phyloP scores from a whole-genome alignment of 2,888 invertebrate genomes.

The Ennomos quercinarius region DNA sequence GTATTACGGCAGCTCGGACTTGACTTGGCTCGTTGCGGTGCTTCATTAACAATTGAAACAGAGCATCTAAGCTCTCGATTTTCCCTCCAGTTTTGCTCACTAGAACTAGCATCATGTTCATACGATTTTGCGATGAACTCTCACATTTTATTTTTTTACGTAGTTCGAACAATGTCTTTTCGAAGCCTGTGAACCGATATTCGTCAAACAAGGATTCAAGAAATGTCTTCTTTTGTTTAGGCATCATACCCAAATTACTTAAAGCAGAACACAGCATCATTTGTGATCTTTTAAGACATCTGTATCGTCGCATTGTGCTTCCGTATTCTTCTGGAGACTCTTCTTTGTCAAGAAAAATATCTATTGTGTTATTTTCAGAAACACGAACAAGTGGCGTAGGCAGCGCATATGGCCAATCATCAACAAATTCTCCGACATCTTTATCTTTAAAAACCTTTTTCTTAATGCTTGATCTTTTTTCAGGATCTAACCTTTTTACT shows the following conservation, averaged over 20 bases:
- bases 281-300: no score
- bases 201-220: conserved; percentile 60
- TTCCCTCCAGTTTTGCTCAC: conserved; percentile 67
- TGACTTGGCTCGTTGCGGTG: conserved; percentile 62
- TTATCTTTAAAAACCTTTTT: conserved; percentile 62
- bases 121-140: conserved; percentile 54
- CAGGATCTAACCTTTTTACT: conserved; percentile 51
- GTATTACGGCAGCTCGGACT: conserved; percentile 59
- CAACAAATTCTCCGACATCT: conserved; percentile 45
- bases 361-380: neutral
- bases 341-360: conserved; percentile 10
- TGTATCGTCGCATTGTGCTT: no score
- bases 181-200: conserved; percentile 61
- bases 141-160: conserved; percentile 49
- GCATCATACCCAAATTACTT: no score
- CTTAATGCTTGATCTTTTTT: conserved; percentile 53
- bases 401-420: conserved; percentile 53
- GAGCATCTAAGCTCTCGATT: conserved; percentile 46
- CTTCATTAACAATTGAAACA: conserved; percentile 51
- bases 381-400: conserved; percentile 25
- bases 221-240: conserved; percentile 36
- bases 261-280: no score
- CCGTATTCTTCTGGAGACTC: neutral
- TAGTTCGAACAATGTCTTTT: conserved; percentile 57
- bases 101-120: conserved; percentile 65